A percentile compares a stretch with the other conserved stretches of the same genome.
phyloP scores from a whole-genome alignment of 2,888 invertebrate genomes.

The Lithophane semibrunnea region DNA sequence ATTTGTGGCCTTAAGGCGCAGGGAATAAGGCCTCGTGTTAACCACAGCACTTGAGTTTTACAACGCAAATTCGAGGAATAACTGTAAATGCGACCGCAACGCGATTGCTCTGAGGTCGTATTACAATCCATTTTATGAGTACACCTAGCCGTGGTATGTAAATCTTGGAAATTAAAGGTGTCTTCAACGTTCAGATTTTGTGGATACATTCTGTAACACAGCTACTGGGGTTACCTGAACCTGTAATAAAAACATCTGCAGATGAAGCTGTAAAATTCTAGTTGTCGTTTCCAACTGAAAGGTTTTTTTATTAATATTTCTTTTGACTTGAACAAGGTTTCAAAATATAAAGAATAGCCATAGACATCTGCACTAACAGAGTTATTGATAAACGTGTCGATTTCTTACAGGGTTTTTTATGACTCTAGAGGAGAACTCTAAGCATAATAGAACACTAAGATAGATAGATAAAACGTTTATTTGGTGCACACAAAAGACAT shows the following conservation, averaged over 20 bases:
- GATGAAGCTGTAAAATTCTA: slow-evolving; percentile 19
- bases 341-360: neutral
- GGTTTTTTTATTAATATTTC: neutral
- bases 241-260: slow-evolving; percentile 27
- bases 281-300: neutral
- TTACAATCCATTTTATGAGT: slow-evolving; percentile 64
- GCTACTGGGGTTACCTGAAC: slow-evolving; percentile 5
- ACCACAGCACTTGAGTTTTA: slow-evolving; percentile 58
- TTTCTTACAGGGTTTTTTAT: no score
- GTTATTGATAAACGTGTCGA: no score
- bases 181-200: slow-evolving; percentile 46
- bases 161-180: slow-evolving; percentile 57
- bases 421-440: no score
- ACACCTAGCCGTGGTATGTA: slow-evolving; percentile 57
- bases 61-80: slow-evolving; percentile 45
- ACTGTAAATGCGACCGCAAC: slow-evolving; percentile 51
- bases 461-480: no score
- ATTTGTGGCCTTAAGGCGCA: slow-evolving; percentile 46
- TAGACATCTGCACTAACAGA: no score
- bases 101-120: slow-evolving; percentile 48
- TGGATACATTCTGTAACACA: slow-evolving; percentile 19
- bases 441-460: no score
- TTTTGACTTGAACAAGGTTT: neutral
- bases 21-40: slow-evolving; percentile 37
- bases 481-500: no score